Percentiles rank a stretch among this genome's conserved stretches.
phyloP scores from a whole-genome alignment of 2,888 invertebrate species.

The Aporophyla lueneburgensis region DNA sequence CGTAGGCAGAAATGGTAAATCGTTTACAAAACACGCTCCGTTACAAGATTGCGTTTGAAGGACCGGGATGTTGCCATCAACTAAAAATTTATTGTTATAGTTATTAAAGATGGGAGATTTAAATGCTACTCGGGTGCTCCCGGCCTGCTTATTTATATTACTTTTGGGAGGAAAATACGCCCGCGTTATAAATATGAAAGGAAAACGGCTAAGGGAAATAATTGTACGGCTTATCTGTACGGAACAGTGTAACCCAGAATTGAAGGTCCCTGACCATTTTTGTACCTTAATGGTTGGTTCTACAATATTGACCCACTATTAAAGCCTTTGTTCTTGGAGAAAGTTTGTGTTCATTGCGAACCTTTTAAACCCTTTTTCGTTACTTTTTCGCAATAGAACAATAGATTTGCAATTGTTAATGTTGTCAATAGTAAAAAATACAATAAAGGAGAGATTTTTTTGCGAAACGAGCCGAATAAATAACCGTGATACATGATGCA shows the following conservation, averaged over 20 bases:
- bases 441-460: conserved; percentile 42
- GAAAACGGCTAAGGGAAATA: conserved; percentile 55
- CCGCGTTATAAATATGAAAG: conserved; percentile 50
- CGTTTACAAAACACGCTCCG: conserved; percentile 53
- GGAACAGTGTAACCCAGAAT: conserved; percentile 51
- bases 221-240: conserved; percentile 51
- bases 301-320: conserved; percentile 75
- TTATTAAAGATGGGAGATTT: conserved; percentile 61
- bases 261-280: conserved; percentile 56
- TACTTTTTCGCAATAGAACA: conserved; percentile 74
- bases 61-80: conserved; percentile 54
- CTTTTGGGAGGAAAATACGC: conserved; percentile 41
- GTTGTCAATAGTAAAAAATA: conserved; percentile 53
- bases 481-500: conserved; percentile 70
- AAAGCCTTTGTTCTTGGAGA: conserved; percentile 81
- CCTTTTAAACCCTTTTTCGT: conserved; percentile 84
- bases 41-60: conserved; percentile 54
- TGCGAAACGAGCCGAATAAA: conserved; percentile 47
- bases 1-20: conserved; percentile 54
- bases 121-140: conserved; percentile 51
- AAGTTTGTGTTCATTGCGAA: conserved; percentile 81
- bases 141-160: conserved; percentile 48
- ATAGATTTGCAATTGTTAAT: conserved; percentile 60
- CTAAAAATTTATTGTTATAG: conserved; percentile 62
- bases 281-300: conserved; percentile 79